A percentile compares a stretch with the other conserved stretches of the same genome.
Conservation (phyloP, 2,113 vertebrate species). For the Prietella phreatophila region DNA sequence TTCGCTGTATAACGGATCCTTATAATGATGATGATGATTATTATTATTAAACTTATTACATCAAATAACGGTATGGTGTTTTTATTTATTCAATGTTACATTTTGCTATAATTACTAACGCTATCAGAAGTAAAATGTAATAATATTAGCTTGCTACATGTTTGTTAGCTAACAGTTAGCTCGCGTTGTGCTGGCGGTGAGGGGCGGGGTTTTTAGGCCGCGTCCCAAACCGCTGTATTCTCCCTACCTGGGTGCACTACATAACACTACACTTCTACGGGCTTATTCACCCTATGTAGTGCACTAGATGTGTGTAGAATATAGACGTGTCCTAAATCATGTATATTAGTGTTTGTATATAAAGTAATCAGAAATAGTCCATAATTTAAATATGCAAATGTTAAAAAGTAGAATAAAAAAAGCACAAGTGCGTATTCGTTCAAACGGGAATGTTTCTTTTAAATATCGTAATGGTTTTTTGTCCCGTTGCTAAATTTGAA, state of each 20-base stretch:
- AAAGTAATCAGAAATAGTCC: neutral
- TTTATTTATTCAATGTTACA: neutral
- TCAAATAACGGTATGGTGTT: accelerated
- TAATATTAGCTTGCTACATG: no score
- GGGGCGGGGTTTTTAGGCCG: neutral
- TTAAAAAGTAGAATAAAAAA: neutral
- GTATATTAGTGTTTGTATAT: neutral
- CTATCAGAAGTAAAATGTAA: neutral
- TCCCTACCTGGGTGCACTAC: neutral
- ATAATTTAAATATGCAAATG: neutral
- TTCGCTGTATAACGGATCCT: neutral
- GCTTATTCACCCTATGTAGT: neutral
- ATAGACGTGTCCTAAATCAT: neutral
- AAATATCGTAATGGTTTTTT: no score
- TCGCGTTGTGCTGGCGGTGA: neutral
- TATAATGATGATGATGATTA: no score
- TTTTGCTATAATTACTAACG: neutral
- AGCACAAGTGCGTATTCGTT: no score
- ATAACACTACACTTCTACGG: no score
- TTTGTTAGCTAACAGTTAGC: neutral
- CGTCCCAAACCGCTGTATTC: neutral
- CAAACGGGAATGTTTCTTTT: neutral
- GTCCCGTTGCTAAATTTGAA: no score
- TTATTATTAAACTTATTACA: neutral
- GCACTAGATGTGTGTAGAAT: neutral